phyloP scores from a whole-genome alignment of 2,113 vertebrate genomes.

The Chionomys nivalis region DNA sequence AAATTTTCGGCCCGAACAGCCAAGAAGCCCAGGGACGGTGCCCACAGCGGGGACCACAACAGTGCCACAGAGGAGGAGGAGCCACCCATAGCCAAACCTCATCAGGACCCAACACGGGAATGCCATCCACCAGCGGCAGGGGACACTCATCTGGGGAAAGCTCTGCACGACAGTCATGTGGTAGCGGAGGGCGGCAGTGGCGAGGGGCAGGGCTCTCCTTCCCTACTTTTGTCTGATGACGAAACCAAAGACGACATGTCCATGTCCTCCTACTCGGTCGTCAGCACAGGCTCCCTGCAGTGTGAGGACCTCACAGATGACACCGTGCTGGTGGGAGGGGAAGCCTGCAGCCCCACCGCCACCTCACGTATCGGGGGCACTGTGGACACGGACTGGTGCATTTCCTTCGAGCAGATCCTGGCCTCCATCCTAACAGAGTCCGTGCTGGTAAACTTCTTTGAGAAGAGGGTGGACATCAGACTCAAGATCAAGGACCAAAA shows the following conservation, averaged over 20 bases:
- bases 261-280: conserved; percentile 95
- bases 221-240: conserved; percentile 88
- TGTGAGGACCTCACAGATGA: conserved; percentile 95
- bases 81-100: conserved; percentile 62
- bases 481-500: conserved; percentile 92
- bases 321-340: conserved; percentile 90
- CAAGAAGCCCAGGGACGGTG: conserved; percentile 84
- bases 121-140: conserved; percentile 65
- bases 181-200: conserved; percentile 78
- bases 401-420: conserved; percentile 97
- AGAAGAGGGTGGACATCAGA: conserved; percentile 91
- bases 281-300: conserved; percentile 93
- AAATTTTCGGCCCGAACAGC: conserved; percentile 88
- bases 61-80: conserved; percentile 80
- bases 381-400: conserved; percentile 94
- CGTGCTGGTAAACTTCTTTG: conserved; percentile 96
- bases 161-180: conserved; percentile 80
- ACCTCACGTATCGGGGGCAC: conserved; percentile 83
- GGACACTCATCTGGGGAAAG: conserved; percentile 77
- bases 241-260: conserved; percentile 95
- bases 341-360: conserved; percentile 78
- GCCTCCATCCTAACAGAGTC: conserved; percentile 96
- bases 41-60: conserved; percentile 66
- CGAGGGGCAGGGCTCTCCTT: conserved; percentile 82
- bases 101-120: conserved; percentile 76